Evolutionary conservation across 2,113 vertebrate species (phyloP).

Genomic region (Cettia cetti): DNA sequence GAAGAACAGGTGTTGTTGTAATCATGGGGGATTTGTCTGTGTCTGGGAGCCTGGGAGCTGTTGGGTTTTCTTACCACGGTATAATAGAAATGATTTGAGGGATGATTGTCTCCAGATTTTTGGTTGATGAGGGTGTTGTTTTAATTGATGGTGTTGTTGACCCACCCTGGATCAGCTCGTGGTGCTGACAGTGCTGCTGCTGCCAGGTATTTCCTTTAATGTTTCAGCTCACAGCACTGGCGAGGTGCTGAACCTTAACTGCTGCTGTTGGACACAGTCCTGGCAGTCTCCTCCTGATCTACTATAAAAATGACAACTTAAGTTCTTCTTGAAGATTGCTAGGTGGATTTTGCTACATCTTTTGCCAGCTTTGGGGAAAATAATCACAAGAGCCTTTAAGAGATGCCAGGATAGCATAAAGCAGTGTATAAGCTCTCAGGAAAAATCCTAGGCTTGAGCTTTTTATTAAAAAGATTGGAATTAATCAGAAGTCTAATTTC

Average conservation of each 20-base stretch:
- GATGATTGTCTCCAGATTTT: background rate
- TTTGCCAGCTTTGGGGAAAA: background rate
- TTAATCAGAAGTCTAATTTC: background rate
- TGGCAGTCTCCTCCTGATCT: background rate
- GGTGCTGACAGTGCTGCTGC: background rate
- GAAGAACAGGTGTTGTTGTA: background rate
- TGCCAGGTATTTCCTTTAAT: background rate
- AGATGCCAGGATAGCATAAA: background rate
- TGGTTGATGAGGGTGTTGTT: background rate
- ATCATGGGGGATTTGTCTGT: background rate
- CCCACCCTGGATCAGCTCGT: background rate
- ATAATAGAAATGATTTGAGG: background rate
- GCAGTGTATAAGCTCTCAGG: background rate
- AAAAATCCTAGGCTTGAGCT: background rate
- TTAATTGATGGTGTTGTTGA: background rate
- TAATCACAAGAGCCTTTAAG: fast-evolving
- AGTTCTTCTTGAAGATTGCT: background rate
- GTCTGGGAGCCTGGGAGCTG: background rate
- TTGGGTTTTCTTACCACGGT: background rate
- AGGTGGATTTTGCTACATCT: background rate
- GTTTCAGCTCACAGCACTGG: fast-evolving
- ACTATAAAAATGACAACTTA: background rate
- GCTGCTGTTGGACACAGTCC: background rate
- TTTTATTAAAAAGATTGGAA: background rate
- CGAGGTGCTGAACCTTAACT: background rate